A percentile compares a stretch with the other conserved stretches of the same genome.
These are phyloP conservation scores for Lepidostoma basale DNA, from an alignment of 1,140 invertebrate genomes.

Conservation along the genomic window DNA sequence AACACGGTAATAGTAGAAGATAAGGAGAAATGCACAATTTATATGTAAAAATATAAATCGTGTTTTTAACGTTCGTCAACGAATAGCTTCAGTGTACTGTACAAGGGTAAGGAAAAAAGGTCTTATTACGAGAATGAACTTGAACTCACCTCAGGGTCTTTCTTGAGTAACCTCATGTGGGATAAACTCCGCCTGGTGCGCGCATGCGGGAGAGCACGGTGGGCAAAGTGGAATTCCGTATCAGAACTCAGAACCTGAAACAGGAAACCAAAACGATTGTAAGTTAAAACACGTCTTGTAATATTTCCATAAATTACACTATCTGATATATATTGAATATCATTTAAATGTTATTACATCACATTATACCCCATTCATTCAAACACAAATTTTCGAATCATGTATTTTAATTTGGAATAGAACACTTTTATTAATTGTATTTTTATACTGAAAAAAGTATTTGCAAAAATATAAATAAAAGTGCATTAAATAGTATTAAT, in stretches of 20 bases:
- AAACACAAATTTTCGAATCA: too few relatives aligned
- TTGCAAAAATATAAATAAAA: too few relatives aligned
- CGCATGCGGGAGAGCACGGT: slow-evolving; percentile 84
- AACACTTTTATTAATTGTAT: too few relatives aligned
- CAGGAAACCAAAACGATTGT: neutral
- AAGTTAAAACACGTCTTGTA: too few relatives aligned
- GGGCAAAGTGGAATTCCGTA: slow-evolving; percentile 91
- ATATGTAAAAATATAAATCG: neutral
- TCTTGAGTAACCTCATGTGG: slow-evolving; percentile 84
- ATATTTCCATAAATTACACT: too few relatives aligned
- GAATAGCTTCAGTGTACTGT: neutral
- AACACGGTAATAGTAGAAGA: too few relatives aligned
- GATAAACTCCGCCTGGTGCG: slow-evolving; percentile 82
- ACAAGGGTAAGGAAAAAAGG: neutral
- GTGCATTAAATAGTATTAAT: too few relatives aligned
- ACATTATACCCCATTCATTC: too few relatives aligned
- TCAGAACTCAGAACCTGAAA: slow-evolving; percentile 80
- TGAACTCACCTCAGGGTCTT: slow-evolving; percentile 90
- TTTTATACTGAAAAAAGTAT: too few relatives aligned
- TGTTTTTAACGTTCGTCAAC: neutral
- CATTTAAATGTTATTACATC: too few relatives aligned
- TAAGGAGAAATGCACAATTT: neutral
- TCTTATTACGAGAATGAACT: neutral
- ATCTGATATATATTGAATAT: too few relatives aligned
- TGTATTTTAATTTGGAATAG: too few relatives aligned